Evolutionary conservation across 1,140 invertebrate species (phyloP).

Genomic region (Cherax destructor): DNA sequence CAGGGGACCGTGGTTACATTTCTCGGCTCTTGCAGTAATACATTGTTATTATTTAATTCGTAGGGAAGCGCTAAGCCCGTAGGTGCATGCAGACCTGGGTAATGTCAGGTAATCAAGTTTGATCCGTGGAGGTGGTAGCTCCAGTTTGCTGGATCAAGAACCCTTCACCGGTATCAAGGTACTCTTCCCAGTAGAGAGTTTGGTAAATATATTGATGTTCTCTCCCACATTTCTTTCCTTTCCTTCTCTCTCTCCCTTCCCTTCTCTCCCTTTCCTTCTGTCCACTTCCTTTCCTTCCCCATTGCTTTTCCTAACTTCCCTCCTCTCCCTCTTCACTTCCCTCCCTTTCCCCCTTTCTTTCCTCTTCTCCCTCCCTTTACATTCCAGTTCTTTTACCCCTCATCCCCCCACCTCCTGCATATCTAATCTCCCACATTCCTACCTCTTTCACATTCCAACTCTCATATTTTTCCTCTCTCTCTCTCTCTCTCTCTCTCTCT

Average conservation of each 20-base stretch:
- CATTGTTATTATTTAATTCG: too few relatives aligned
- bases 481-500: not conserved
- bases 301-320: not conserved
- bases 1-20: too few relatives aligned
- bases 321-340: not conserved
- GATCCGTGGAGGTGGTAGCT: too few relatives aligned
- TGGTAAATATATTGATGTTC: too few relatives aligned
- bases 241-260: slow-evolving; percentile 1
- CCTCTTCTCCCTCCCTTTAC: too few relatives aligned
- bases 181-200: too few relatives aligned
- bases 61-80: too few relatives aligned
- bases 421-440: slow-evolving; percentile 3
- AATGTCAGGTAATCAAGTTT: too few relatives aligned
- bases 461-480: not conserved
- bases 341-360: not conserved
- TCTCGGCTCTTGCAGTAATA: too few relatives aligned
- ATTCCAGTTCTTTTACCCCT: not conserved
- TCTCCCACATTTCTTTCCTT: not conserved
- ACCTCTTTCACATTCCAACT: not conserved
- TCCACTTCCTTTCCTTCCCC: not conserved
- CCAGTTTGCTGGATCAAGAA: too few relatives aligned
- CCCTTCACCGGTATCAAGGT: too few relatives aligned
- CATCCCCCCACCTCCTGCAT: not conserved
- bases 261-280: not conserved
- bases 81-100: too few relatives aligned